Evolutionary conservation across 2,888 invertebrate species (phyloP), one percentile per base, ranked within the genome.

Genomic region (Drosophila parthenogenetica): DNA sequence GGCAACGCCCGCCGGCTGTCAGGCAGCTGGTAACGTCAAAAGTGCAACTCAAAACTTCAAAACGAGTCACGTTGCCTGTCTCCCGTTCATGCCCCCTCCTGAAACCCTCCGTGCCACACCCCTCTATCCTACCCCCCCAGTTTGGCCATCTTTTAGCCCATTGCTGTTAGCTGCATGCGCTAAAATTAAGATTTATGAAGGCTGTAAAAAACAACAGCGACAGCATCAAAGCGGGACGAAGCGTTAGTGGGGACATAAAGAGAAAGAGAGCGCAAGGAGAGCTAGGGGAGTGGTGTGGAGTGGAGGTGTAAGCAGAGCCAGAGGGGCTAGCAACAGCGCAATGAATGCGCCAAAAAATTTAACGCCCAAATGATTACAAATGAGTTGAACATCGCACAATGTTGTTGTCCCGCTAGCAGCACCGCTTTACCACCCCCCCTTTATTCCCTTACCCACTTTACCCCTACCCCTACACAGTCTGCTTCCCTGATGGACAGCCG

Each of bases 101-200:
- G 2, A 19, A 19, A 19, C 2, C 5, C 10, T 1, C 35, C 46
- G 2, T 10, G 5, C 5, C 17, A 25, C 5, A 7, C 7, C 19
- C 25, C 48, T 16, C 10, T 0, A 32, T n/a, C 54, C 29, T 14
- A 2, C 16, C 10, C 25, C 14, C 29, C 46, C 19, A 54, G 19
- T 19, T 42, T 63, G 69, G 77, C 67, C 81, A 67, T 67, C 73
- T 73, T 51, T 73, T 67, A 60, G 79, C 71, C 69, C 77, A 66
- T 82, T 72, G 71, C 62, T 59, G 78, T 70, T 73, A 58, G 68
- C 76, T 69, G 89, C 87, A 83, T 83, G 69, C 89, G 88, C 83
- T 87, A 79, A 85, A 86, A 86, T 86, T 89, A 89, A 88, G 88
- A 86, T 86, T 88, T 89, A 86, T 89, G 89, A 80, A 82, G 83